phyloP scores from a whole-genome alignment of 2,797 vertebrate species.

The Podarcis lilfordi region DNA sequence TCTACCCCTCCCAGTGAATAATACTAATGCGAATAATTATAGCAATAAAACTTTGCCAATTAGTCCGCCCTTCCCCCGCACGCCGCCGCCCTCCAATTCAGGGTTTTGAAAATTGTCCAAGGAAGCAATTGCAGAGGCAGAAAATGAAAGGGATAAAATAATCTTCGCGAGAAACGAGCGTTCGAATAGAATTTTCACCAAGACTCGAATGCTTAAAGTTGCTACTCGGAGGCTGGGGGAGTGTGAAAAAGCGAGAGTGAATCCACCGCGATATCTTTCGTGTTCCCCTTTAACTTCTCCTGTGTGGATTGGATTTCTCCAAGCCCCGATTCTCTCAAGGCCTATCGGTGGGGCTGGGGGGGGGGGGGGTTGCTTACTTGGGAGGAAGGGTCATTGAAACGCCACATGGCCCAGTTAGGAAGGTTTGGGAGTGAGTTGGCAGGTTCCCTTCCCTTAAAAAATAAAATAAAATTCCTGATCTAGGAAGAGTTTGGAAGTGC shows the following conservation, averaged over 20 bases:
- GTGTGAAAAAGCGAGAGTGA: neutral
- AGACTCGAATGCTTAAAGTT: no score
- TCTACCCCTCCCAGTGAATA: neutral
- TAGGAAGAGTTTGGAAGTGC: neutral
- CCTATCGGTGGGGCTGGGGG: neutral
- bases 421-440: neutral
- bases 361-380: neutral
- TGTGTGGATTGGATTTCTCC: neutral
- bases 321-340: no score
- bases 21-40: neutral
- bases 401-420: neutral
- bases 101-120: neutral
- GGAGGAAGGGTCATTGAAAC: neutral
- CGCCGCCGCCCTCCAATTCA: neutral
- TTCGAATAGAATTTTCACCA: neutral
- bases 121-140: neutral
- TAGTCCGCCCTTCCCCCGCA: no score
- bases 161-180: neutral
- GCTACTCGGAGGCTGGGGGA: neutral
- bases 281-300: neutral
- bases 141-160: neutral
- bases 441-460: no score
- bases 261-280: no score
- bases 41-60: neutral
- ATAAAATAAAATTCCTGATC: no score